phyloP scores from a whole-genome alignment of 2,797 vertebrate genomes.

The Distichodus sexfasciatus region DNA sequence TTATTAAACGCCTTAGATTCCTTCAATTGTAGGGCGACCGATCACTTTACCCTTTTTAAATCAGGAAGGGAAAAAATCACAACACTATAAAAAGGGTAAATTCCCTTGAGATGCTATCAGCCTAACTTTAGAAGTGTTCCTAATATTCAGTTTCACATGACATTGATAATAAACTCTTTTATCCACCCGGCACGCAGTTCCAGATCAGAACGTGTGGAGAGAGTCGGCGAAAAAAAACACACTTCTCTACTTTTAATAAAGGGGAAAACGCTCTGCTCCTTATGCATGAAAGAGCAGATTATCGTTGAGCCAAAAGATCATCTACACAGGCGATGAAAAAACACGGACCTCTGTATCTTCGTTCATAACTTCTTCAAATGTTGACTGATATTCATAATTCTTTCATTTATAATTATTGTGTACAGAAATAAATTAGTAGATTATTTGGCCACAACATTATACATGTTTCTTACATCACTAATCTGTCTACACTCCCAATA shows the following conservation, averaged over 20 bases:
- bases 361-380: too few species aligned
- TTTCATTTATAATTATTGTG: too few species aligned
- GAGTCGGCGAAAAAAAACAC: conserved; percentile 23
- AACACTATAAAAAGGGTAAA: conserved; percentile 41
- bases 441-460: too few species aligned
- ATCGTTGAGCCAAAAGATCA: conserved; percentile 10
- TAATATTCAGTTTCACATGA: conserved; percentile 41
- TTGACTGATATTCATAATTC: too few species aligned
- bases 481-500: too few species aligned
- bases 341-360: too few species aligned
- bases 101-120: conserved; percentile 45
- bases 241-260: conserved; percentile 8
- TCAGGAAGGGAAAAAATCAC: conserved; percentile 13
- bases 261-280: conserved; percentile 5
- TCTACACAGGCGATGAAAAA: too few species aligned
- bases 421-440: too few species aligned
- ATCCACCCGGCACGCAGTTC: conserved; percentile 35
- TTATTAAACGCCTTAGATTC: conserved; percentile 49
- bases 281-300: conserved; percentile 19
- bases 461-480: too few species aligned
- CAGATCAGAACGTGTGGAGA: conserved; percentile 41
- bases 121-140: conserved; percentile 49
- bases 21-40: conserved; percentile 45
- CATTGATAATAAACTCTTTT: conserved; percentile 40
- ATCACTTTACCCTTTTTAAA: conserved; percentile 46